phyloP scores from a whole-genome alignment of 2,888 invertebrate species.

The Euplexia lucipara region DNA sequence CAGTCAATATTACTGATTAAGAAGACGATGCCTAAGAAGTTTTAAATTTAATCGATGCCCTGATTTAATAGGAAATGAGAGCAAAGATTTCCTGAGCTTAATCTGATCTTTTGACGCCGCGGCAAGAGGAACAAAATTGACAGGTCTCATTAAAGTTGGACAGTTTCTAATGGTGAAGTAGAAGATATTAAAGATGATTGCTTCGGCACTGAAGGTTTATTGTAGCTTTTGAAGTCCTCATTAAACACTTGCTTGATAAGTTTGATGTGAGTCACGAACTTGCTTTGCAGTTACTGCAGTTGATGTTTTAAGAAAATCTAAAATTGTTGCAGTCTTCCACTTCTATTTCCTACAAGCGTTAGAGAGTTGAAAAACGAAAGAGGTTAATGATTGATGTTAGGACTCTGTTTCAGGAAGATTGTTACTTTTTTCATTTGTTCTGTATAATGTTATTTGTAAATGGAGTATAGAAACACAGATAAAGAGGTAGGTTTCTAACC shows the following conservation, averaged over 20 bases:
- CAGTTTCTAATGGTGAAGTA: constrained; percentile 74
- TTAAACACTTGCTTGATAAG: constrained; percentile 26
- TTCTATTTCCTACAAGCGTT: background rate
- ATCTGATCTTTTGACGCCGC: constrained; percentile 74
- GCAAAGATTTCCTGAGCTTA: constrained; percentile 71
- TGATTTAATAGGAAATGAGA: constrained; percentile 66
- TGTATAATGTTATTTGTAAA: no score
- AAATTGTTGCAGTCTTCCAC: background rate
- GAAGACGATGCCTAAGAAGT: constrained; percentile 46
- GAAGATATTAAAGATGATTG: constrained; percentile 62
- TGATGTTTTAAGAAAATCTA: background rate
- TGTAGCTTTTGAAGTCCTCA: constrained; percentile 41
- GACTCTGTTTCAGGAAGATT: no score
- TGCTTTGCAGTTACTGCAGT: constrained; percentile 1
- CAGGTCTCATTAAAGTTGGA: constrained; percentile 83
- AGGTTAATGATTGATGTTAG: no score
- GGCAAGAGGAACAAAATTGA: constrained; percentile 76
- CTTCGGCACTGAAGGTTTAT: constrained; percentile 49
- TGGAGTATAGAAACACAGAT: no score
- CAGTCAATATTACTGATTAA: constrained; percentile 18
- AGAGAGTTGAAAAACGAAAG: background rate
- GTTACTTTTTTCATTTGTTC: no score
- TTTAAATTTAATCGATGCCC: constrained; percentile 64
- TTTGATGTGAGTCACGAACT: background rate
- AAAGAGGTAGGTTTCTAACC: no score